Evolutionary conservation across 2,113 vertebrate species (phyloP).

Genomic region (Rana temporaria): DNA sequence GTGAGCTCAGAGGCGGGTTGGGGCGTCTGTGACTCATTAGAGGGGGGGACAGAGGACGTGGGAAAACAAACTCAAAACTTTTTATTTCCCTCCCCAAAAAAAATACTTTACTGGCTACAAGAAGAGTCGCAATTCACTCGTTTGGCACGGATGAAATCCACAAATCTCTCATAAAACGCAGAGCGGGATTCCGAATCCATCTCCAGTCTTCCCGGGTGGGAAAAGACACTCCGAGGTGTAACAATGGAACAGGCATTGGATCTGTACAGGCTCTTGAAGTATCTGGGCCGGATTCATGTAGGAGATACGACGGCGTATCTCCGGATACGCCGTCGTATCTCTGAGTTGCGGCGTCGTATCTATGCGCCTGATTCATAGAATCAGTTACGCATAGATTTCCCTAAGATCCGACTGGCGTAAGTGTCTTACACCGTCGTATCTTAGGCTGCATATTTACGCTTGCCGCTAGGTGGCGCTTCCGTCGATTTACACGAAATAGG

Average conservation of each 20-base stretch:
- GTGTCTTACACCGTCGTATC: too few species aligned
- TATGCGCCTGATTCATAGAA: too few species aligned
- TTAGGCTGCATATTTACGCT: too few species aligned
- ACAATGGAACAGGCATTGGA: background rate
- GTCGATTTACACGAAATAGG: too few species aligned
- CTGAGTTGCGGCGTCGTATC: too few species aligned
- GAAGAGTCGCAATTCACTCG: conserved; percentile 13
- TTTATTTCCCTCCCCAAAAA: conserved; percentile 46
- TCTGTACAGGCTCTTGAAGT: too few species aligned
- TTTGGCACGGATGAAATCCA: conserved; percentile 42
- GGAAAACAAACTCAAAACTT: conserved; percentile 44
- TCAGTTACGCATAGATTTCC: too few species aligned
- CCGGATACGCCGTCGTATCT: too few species aligned
- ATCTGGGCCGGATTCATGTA: too few species aligned
- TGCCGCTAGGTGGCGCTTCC: too few species aligned
- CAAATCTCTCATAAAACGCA: conserved; percentile 23
- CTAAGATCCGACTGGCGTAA: too few species aligned
- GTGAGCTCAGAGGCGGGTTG: conserved; percentile 14
- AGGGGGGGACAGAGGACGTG: conserved; percentile 49
- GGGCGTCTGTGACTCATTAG: conserved; percentile 52
- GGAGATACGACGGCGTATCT: too few species aligned
- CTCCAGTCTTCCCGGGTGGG: background rate
- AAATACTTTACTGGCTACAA: conserved; percentile 40
- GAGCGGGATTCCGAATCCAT: background rate
- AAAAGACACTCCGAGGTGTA: background rate